These are phyloP conservation scores for Tribolium freemani DNA, from an alignment of 2,888 invertebrate genomes.

Conservation along the genomic window DNA sequence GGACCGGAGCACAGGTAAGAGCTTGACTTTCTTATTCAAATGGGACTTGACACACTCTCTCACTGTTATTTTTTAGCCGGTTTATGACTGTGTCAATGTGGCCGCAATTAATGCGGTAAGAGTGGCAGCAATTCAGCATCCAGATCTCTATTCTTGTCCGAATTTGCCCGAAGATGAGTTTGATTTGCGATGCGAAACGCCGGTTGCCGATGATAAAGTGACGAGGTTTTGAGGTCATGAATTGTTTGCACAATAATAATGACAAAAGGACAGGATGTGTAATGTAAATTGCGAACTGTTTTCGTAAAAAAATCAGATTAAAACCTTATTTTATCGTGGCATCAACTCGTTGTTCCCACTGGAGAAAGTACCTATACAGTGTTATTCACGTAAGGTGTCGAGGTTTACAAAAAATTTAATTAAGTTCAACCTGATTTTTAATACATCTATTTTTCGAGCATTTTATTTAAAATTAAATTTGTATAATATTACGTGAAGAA, in stretches of 20 bases:
- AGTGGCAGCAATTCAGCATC: conserved; percentile 53
- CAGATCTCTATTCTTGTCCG: conserved; percentile 60
- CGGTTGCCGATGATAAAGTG: conserved; percentile 62
- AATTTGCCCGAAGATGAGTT: conserved; percentile 59
- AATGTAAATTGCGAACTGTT: conserved; percentile 1
- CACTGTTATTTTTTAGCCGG: conserved; percentile 65
- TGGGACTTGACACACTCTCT: conserved; percentile 36
- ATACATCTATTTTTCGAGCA: no score
- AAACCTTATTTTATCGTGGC: background rate
- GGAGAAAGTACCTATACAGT: no score
- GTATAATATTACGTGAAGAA: no score
- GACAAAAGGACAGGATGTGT: conserved; percentile 7
- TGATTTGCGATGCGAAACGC: conserved; percentile 57
- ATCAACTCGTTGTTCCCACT: no score
- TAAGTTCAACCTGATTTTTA: no score
- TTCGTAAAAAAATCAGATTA: conserved; percentile 18
- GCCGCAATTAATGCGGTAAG: conserved; percentile 67
- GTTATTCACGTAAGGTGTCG: no score
- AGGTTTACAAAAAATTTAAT: no score
- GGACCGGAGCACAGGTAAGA: conserved; percentile 64
- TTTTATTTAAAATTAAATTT: no score
- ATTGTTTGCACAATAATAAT: conserved; percentile 38
- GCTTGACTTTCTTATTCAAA: conserved; percentile 16
- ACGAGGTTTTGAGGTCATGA: conserved; percentile 61
- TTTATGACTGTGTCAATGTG: conserved; percentile 73